Conservation (phyloP, 2,113 vertebrate genomes). For the Stictonetta naevosa region DNA sequence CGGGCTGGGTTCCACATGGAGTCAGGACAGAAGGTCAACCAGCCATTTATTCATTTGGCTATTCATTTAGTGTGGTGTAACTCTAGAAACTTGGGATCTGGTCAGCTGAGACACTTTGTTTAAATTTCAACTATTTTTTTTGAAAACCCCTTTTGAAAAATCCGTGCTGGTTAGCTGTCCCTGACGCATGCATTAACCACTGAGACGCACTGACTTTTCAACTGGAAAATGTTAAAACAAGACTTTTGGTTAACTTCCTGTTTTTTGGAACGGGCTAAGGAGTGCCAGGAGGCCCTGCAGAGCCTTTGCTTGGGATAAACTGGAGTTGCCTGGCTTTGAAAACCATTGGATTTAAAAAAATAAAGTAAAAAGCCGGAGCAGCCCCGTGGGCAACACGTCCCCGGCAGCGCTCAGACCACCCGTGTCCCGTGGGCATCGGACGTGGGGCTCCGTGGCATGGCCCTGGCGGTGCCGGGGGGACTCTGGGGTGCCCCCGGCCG, state of each 20-base stretch:
- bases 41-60: background rate
- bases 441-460: background rate
- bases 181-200: background rate
- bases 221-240: background rate
- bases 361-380: background rate
- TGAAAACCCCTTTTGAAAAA: background rate
- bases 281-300: background rate
- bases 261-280: background rate
- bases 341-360: background rate
- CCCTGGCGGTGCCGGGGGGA: background rate
- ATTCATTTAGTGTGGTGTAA: background rate
- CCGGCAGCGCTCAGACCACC: accelerated
- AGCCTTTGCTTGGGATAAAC: background rate
- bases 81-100: background rate
- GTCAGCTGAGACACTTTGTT: background rate
- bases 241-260: background rate
- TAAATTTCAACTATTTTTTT: background rate
- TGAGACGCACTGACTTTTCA: background rate
- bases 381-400: accelerated
- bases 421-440: accelerated
- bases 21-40: background rate
- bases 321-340: too few relatives aligned
- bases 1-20: background rate
- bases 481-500: background rate
- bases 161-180: background rate